Conservation (phyloP, 2,113 vertebrate species). For the Psittacus erithacus region DNA sequence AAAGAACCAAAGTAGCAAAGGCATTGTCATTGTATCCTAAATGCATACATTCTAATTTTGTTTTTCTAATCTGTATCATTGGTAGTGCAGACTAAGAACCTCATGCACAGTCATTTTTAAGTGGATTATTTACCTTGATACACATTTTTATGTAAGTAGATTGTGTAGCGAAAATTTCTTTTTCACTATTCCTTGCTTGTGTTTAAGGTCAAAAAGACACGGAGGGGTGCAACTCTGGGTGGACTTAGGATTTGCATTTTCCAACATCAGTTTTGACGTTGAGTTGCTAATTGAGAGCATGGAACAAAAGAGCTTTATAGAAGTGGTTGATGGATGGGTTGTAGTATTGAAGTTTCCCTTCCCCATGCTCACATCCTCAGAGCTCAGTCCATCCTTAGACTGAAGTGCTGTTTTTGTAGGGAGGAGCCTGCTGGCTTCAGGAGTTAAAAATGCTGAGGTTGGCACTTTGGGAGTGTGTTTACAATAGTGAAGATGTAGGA, state of each 20-base stretch:
- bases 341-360: slow-evolving; percentile 23
- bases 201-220: not conserved
- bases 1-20: not conserved
- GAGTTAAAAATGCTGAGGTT: slow-evolving; percentile 7
- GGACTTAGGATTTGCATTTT: slow-evolving; percentile 25
- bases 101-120: not conserved
- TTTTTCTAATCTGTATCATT: not conserved
- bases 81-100: not conserved
- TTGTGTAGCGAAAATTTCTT: not conserved
- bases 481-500: not conserved
- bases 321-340: slow-evolving; percentile 48
- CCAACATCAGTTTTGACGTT: slow-evolving; percentile 31
- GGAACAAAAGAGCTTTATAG: slow-evolving; percentile 53
- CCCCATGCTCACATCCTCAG: not conserved
- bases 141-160: not conserved
- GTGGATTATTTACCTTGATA: not conserved
- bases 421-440: not conserved
- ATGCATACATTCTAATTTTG: not conserved
- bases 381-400: not conserved
- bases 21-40: not conserved
- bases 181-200: not conserved
- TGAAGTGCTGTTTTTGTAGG: not conserved
- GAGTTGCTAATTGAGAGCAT: slow-evolving; percentile 20
- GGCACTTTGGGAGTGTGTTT: not conserved
- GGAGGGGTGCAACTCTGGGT: not conserved